Evolutionary conservation across 1,140 invertebrate species (phyloP).

Genomic region (Diachasmimorpha longicaudata): DNA sequence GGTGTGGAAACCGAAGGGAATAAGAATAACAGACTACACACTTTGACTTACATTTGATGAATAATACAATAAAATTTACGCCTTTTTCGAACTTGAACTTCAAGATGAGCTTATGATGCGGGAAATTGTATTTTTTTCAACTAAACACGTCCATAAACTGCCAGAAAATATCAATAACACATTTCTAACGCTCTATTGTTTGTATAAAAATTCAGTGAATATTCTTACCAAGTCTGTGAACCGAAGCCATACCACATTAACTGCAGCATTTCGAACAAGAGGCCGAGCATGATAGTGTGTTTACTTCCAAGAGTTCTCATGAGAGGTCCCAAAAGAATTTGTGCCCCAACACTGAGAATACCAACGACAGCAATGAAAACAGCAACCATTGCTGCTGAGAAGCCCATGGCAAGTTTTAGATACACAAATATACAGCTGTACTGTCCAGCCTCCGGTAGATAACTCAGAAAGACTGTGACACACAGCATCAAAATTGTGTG

Average conservation of each 20-base stretch:
- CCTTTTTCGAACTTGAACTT: too few relatives aligned
- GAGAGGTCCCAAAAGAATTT: constrained; percentile 87
- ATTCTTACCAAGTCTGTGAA: constrained; percentile 76
- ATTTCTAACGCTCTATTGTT: too few relatives aligned
- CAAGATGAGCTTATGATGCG: too few relatives aligned
- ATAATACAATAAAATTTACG: too few relatives aligned
- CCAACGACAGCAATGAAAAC: constrained; percentile 98
- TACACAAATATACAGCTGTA: constrained; percentile 99
- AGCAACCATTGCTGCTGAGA: constrained; percentile 92
- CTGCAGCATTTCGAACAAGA: constrained; percentile 96
- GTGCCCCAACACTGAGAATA: constrained; percentile 93
- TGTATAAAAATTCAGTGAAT: background rate
- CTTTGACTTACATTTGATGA: too few relatives aligned
- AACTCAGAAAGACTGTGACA: constrained; percentile 96
- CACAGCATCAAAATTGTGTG: constrained; percentile 96
- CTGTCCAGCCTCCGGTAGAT: constrained; percentile 97
- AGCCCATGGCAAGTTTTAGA: constrained; percentile 96
- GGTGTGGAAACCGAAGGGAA: background rate
- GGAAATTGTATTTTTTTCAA: too few relatives aligned
- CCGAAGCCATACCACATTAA: constrained; percentile 97
- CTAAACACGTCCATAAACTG: too few relatives aligned
- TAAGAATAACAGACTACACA: constrained; percentile 19
- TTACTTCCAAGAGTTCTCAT: constrained; percentile 94
- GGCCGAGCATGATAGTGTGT: constrained; percentile 95
- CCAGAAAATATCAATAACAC: too few relatives aligned